Base-by-base conservation (phyloP, 2,113 vertebrate species). In the Ptilonorhynchus violaceus region DNA sequence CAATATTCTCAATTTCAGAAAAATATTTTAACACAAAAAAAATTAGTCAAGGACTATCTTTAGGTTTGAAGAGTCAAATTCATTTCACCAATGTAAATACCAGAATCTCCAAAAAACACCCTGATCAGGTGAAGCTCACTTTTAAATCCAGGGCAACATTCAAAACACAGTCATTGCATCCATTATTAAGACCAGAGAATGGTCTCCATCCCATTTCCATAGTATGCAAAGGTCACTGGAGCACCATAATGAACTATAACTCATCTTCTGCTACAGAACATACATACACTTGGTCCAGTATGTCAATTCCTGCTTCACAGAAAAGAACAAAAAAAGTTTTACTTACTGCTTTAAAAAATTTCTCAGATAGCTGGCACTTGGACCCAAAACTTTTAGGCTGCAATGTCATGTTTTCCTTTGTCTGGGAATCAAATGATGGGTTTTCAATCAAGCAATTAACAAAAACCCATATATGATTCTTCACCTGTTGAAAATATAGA, bases 401-500 rank as follows among this genome's bases (percentile, higher is more conserved):
- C 52, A 99, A 98, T 8, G 99, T 99, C 99, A 99, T 99, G 94
- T 99, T 99, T 97, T 99, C 99, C 97, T 99, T 99, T 80, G 99
- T 99, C 96, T 99, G 99, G 89, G 99, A 99, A 98, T 99, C 99
- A 58, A 99, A 99, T 25, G 98, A 98, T 88, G 99, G 99, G 94
- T 99, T 99, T 98, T 99, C 99, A 62, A 99, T 99, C 95, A 99
- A 98, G 35, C 99, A 99, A 74, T 99, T 99, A 82, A 99, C 98
- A 98, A 99, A 99, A 97, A 99, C 99, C 99, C 99, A 99, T 95
- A 99, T 98, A 60, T 99, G 99, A 97, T 99, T 99, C 97, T 99
- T 99, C 77, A 99, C 99, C 99, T 99, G 98, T 92, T 84, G 85
- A 80, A 94, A 73, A 81, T 47, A 92, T 1, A 80, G 60, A 92